Base-by-base conservation (phyloP, 2,797 vertebrate species). In the Acestrorhynchus altus region DNA sequence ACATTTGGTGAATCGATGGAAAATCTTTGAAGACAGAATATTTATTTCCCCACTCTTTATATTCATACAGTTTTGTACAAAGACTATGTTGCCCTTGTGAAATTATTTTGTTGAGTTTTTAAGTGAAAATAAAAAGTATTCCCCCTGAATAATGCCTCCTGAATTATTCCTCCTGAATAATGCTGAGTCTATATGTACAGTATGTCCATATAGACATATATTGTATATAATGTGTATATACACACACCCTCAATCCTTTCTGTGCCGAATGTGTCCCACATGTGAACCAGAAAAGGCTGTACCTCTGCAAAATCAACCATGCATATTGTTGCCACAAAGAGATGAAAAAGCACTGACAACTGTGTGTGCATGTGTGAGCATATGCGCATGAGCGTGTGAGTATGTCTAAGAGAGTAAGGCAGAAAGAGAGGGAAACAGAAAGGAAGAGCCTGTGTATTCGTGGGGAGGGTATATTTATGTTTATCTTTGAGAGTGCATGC, bases 281-380 rank as follows among this genome's bases (percentile, higher is more conserved):
- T 24, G 28, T 26, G 24, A 15, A 12, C 31, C 6, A 20, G 52
- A 59, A 71, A 61, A 77, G 71, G 46, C 54, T 72, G 22, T 67
- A 72, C 49, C 44, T 65, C 51, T 74, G 64, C 72, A 63, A 76
- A 76, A 71, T 79, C 44, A 52, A 54, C 40, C 69, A 49, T 76
- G 67, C 61, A 47, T 59, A 64, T 59, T 35, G 35, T 56, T 47
- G 11, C 56, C 16, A 64, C 9, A 7, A 59, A 61, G 22, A 76
- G 49, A 76, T 63, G 74, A 72, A 67, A 76, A 28, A 79, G 69
- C 24, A 61, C 26, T 39, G 59, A n/a, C 59, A 40, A 11, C 31
- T 28, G 24, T 35, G 40, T 72, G 60, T 39, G 69, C 18, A 7
- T 67, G 74, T 42, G 52, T 64, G 57, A 24, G 44, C 24, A 51